phyloP scores from a whole-genome alignment of 2,888 invertebrate species.

The Drosophila quinaria region DNA sequence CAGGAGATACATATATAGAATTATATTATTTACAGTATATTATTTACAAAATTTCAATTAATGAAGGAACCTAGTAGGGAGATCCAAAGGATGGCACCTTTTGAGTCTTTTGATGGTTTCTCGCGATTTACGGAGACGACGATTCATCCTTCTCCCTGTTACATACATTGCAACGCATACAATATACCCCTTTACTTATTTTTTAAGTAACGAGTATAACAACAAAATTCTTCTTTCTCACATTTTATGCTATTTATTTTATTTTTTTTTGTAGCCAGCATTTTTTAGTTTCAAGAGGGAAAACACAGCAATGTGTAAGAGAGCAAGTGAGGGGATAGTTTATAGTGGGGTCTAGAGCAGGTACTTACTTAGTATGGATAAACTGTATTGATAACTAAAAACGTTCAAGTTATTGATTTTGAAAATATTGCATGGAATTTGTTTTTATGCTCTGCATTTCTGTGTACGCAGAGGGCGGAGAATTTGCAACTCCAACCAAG shows the following conservation, averaged over 20 bases:
- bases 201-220: slow-evolving; percentile 8
- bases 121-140: too few relatives aligned
- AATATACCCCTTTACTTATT: too few relatives aligned
- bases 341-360: slow-evolving; percentile 5
- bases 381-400: slow-evolving; percentile 76
- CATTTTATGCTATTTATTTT: neutral
- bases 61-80: too few relatives aligned
- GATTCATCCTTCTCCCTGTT: too few relatives aligned
- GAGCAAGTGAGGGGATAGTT: neutral
- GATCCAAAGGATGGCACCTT: too few relatives aligned
- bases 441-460: slow-evolving; percentile 10
- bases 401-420: slow-evolving; percentile 72
- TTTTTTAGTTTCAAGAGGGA: slow-evolving; percentile 57
- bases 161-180: too few relatives aligned
- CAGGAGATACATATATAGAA: too few relatives aligned
- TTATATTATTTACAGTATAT: too few relatives aligned
- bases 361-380: slow-evolving; percentile 73
- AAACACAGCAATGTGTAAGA: slow-evolving; percentile 3
- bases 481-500: neutral
- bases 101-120: too few relatives aligned
- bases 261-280: slow-evolving; percentile 23
- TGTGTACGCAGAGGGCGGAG: too few relatives aligned
- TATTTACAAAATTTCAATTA: too few relatives aligned
- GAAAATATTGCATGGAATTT: slow-evolving; percentile 67
- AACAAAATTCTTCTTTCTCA: slow-evolving; percentile 17